Conservation (phyloP, 2,888 invertebrate species). For the Entomobrya proxima region DNA sequence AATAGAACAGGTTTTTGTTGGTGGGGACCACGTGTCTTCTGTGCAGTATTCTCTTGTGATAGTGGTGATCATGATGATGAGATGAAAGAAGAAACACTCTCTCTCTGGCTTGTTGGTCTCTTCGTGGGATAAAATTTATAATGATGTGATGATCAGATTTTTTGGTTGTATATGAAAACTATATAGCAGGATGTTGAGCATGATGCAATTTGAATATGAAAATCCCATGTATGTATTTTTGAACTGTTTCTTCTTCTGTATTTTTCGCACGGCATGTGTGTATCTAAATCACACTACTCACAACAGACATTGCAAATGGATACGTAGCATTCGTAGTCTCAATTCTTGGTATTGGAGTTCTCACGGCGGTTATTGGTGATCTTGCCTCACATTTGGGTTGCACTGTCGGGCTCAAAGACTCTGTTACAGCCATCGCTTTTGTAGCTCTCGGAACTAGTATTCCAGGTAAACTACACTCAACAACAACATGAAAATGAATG, state of each 20-base stretch:
- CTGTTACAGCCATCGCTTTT: slow-evolving; percentile 97
- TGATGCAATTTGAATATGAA: no score
- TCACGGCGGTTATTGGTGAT: slow-evolving; percentile 98
- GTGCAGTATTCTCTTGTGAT: background rate
- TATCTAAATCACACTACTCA: background rate
- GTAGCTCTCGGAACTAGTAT: slow-evolving; percentile 99
- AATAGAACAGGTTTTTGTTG: slow-evolving; percentile 37
- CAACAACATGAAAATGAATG: background rate
- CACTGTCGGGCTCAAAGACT: slow-evolving; percentile 93
- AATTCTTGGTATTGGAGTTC: slow-evolving; percentile 92
- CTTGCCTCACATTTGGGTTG: slow-evolving; percentile 98
- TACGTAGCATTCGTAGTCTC: slow-evolving; percentile 96
- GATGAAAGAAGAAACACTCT: background rate
- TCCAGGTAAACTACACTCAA: slow-evolving; percentile 84
- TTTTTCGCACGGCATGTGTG: slow-evolving; percentile 28
- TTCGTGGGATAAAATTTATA: slow-evolving; percentile 21
- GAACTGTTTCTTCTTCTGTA: slow-evolving; percentile 4
- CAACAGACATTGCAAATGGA: slow-evolving; percentile 91
- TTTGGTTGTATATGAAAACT: no score
- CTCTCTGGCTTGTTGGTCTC: background rate
- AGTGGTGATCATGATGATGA: background rate
- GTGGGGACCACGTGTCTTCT: slow-evolving; percentile 34
- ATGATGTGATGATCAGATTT: background rate
- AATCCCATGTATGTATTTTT: background rate
- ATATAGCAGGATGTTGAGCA: background rate